Percentiles rank a stretch among this genome's conserved stretches.
phyloP scores from a whole-genome alignment of 2,888 invertebrate genomes.

The Drosophila colorata region DNA sequence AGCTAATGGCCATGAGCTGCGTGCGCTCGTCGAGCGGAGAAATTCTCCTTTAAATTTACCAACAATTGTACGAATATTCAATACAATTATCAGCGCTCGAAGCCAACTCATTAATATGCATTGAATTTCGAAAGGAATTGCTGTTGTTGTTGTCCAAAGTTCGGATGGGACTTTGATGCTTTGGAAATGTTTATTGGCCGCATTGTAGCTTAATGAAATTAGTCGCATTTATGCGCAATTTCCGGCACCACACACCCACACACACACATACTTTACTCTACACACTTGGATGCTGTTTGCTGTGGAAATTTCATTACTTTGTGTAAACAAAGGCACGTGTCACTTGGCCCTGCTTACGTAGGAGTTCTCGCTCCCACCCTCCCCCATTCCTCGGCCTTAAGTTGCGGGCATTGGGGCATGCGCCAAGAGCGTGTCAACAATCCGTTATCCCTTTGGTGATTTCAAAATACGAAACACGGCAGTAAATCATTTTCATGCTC shows the following conservation, averaged over 20 bases:
- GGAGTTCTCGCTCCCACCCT: too few species aligned
- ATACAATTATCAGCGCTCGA: constrained; percentile 22
- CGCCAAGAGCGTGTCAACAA: constrained; percentile 61
- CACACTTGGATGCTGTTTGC: constrained; percentile 55
- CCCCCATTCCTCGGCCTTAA: background rate
- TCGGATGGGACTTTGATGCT: constrained; percentile 55
- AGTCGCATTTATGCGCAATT: constrained; percentile 66
- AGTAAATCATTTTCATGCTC: constrained; percentile 62
- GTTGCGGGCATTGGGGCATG: constrained; percentile 53
- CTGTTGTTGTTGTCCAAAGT: constrained; percentile 38
- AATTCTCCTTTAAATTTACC: constrained; percentile 12
- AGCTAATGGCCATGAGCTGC: constrained; percentile 14
- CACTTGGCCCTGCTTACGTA: constrained; percentile 21
- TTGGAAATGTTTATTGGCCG: constrained; percentile 62
- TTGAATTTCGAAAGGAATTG: constrained; percentile 50
- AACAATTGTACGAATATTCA: constrained; percentile 26
- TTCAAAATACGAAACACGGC: constrained; percentile 48
- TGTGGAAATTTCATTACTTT: constrained; percentile 76
- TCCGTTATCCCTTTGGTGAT: constrained; percentile 39
- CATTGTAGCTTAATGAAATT: constrained; percentile 73
- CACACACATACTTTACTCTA: constrained; percentile 8
- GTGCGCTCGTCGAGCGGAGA: background rate
- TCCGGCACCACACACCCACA: constrained; percentile 24
- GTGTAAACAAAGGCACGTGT: constrained; percentile 77
- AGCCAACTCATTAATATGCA: constrained; percentile 69